A percentile compares a stretch with the other conserved stretches of the same genome.
Evolutionary conservation across 2,888 invertebrate genomes (phyloP).

Genomic region (Eueremaeus valkanovi): DNA sequence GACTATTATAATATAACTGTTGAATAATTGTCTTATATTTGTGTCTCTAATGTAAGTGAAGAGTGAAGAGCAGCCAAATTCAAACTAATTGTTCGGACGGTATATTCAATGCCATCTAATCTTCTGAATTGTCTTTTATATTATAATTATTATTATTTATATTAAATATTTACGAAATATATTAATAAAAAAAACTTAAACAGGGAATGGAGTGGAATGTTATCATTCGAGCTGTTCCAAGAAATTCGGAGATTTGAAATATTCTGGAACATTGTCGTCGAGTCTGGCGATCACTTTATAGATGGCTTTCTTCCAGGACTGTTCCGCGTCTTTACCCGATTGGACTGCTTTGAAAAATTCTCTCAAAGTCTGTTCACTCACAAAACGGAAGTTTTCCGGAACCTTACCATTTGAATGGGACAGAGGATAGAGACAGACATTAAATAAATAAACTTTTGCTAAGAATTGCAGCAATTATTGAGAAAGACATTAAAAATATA

Average conservation of each 20-base stretch:
- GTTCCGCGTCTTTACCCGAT: slow-evolving; percentile 93
- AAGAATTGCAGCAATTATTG: not conserved
- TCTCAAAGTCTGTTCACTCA: slow-evolving; percentile 93
- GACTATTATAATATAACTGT: slow-evolving; percentile 24
- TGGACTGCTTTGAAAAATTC: slow-evolving; percentile 99
- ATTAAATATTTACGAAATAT: not conserved
- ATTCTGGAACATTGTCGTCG: slow-evolving; percentile 98
- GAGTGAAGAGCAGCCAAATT: slow-evolving; percentile 20
- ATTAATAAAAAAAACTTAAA: not conserved
- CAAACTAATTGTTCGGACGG: slow-evolving; percentile 24
- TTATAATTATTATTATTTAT: not conserved
- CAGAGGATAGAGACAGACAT: not conserved
- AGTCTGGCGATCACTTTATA: slow-evolving; percentile 99
- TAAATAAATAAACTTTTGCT: not conserved
- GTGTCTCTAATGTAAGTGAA: not conserved
- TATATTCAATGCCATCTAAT: slow-evolving; percentile 22
- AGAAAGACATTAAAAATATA: not conserved
- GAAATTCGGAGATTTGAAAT: slow-evolving; percentile 99
- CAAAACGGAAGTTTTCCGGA: slow-evolving; percentile 92
- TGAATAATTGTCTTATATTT: slow-evolving; percentile 19
- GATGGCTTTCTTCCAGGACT: slow-evolving; percentile 99
- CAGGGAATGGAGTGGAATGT: not conserved
- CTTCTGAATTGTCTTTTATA: not conserved
- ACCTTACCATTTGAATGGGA: slow-evolving; percentile 63
- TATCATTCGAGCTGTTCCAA: slow-evolving; percentile 90